Percentiles rank a stretch among this genome's conserved stretches.
Evolutionary conservation across 92 coral and sea anemone species (phyloP).

Genomic region (Blastomussa wellsi): DNA sequence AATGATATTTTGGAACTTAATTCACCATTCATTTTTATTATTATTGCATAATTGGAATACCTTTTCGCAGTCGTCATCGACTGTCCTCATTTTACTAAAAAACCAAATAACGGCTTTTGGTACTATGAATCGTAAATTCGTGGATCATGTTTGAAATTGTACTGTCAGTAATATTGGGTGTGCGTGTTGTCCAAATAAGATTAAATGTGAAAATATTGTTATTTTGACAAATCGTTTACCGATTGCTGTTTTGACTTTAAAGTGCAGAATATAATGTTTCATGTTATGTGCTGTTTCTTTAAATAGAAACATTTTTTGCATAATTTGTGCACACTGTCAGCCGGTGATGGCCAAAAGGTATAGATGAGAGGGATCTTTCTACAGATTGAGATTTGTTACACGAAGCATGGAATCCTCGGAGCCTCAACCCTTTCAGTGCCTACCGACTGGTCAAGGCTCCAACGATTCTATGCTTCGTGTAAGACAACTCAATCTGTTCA

Average conservation of each 20-base stretch:
- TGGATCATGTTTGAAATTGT: no score
- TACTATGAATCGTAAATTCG: neutral
- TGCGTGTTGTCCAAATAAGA: neutral
- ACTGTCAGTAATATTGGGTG: no score
- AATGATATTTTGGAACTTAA: neutral
- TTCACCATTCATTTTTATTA: neutral
- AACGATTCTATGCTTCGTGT: no score
- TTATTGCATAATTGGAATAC: conserved; percentile 12
- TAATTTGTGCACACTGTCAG: no score
- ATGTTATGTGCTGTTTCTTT: neutral
- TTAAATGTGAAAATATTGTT: neutral
- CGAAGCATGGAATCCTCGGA: no score
- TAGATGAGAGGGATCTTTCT: no score
- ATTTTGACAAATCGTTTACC: neutral
- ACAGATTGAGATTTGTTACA: no score
- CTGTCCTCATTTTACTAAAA: neutral
- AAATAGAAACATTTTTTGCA: neutral
- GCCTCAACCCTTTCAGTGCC: no score
- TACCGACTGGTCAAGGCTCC: no score
- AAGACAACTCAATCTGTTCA: no score
- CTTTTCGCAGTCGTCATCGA: neutral
- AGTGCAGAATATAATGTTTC: neutral
- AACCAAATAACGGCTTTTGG: neutral
- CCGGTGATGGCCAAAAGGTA: no score
- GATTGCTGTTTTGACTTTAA: neutral